A percentile compares a stretch with the other conserved stretches of the same genome.
Conservation (phyloP, 2,113 vertebrate species). For the Lycaon pictus region DNA sequence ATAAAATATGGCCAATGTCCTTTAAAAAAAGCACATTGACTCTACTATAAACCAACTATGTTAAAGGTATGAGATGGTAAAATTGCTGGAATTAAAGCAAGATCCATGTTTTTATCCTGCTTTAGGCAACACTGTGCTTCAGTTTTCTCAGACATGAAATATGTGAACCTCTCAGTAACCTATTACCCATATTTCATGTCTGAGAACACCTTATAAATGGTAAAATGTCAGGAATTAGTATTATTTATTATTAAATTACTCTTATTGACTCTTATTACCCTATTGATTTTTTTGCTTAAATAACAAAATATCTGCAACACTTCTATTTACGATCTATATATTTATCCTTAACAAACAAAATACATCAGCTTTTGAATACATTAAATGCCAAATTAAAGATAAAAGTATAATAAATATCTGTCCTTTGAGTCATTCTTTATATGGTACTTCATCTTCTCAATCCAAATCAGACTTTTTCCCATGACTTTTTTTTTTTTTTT, state of each 20-base stretch:
- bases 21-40: constrained; percentile 37
- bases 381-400: not conserved
- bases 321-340: not conserved
- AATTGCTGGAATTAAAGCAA: not conserved
- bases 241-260: constrained; percentile 23
- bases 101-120: not conserved
- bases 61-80: not conserved
- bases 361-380: not conserved
- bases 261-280: not conserved
- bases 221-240: not conserved
- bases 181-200: not conserved
- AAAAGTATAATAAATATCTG: not conserved
- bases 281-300: not conserved
- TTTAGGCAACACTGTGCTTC: not conserved
- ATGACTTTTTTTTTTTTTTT: constrained; percentile 55
- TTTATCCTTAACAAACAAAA: constrained; percentile 43
- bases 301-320: constrained; percentile 31
- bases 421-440: constrained; percentile 14
- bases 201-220: not conserved
- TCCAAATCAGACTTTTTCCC: constrained; percentile 50
- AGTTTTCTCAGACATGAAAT: not conserved
- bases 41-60: not conserved
- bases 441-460: not conserved
- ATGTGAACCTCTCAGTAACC: not conserved
- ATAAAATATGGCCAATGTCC: not conserved